Evolutionary conservation across 2,113 vertebrate species (phyloP).

Genomic region (Cichladusa arquata): DNA sequence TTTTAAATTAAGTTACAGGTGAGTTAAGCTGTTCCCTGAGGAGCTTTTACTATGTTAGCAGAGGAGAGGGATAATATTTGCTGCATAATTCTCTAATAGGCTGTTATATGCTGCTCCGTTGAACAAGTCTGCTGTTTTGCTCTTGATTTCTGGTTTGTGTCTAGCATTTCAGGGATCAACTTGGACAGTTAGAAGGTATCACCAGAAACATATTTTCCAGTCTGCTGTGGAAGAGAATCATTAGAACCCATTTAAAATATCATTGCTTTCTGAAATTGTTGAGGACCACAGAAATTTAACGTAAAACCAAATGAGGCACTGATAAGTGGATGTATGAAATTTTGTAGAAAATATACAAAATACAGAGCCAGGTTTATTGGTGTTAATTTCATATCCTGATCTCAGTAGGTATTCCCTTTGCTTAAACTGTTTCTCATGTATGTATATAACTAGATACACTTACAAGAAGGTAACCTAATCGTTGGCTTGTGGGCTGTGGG

Average conservation of each 20-base stretch:
- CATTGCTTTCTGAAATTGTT: background rate
- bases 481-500: background rate
- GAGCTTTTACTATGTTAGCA: slow-evolving; percentile 24
- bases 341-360: background rate
- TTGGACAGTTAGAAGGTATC: background rate
- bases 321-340: background rate
- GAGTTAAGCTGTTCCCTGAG: slow-evolving; percentile 46
- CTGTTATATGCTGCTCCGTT: background rate
- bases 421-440: background rate
- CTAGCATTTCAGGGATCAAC: background rate
- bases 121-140: background rate
- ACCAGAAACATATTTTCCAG: background rate
- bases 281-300: background rate
- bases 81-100: slow-evolving; percentile 13
- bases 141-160: slow-evolving; percentile 13
- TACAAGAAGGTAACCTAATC: background rate
- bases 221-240: background rate
- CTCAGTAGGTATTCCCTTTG: background rate
- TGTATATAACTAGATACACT: background rate
- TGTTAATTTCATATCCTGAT: background rate
- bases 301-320: background rate
- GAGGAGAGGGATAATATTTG: slow-evolving; percentile 9
- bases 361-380: background rate
- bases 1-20: slow-evolving; percentile 63
- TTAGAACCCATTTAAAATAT: background rate